Base-by-base conservation (phyloP, 2,888 invertebrate genomes). In the Linnaemya tessellans region DNA sequence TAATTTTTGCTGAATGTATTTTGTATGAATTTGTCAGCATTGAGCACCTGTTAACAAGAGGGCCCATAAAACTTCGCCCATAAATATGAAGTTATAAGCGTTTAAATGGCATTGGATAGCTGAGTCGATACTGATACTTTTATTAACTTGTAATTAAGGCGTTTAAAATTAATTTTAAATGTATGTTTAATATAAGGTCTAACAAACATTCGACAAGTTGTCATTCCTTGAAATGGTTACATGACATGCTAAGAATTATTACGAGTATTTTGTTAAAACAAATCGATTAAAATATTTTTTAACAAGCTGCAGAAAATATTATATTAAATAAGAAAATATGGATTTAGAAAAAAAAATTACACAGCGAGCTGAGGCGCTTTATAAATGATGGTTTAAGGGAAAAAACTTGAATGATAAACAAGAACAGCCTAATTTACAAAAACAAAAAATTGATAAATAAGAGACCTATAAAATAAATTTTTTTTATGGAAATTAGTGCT, bases 21-120 rank as follows among this genome's bases (percentile, higher is more conserved):
- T 30, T 30, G 4, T 41, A 41, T 41, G 8, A 1, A 68, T 51
- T 51, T 38, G 7, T 7, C 49, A 49, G 2, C 20, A 46, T 1
- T 70, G 15, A 70, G 54, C 71, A 79, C 54, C 73, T 84, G 68
- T 70, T 84, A 80, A 84, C 74, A 49, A 65, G 74, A 80, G 54
- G 79, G 60, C 49, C 56, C 0, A 79, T 7, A 62, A 79, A 79
- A 43, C 38, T 80, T 75, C 64, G 30, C 74, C 64, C 54, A 15
- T 56, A 13, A 15, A 25, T 20, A 56, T 56, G 3, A 4, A 56
- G 25, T 22, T 15, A 41, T 41, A 41, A 41, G 3, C 41, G 41
- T 13, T 13, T 41, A 41, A 41, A 25, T 56, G 25, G 56, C 56
- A 25, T 15, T 13, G 4, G 13, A 25, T 25, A 4, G 25, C 25